A percentile compares a stretch with the other conserved stretches of the same genome.
These are phyloP conservation scores for Branchipolynoe longqiensis DNA, from an alignment of 2,888 invertebrate species.

Conservation along the genomic window DNA sequence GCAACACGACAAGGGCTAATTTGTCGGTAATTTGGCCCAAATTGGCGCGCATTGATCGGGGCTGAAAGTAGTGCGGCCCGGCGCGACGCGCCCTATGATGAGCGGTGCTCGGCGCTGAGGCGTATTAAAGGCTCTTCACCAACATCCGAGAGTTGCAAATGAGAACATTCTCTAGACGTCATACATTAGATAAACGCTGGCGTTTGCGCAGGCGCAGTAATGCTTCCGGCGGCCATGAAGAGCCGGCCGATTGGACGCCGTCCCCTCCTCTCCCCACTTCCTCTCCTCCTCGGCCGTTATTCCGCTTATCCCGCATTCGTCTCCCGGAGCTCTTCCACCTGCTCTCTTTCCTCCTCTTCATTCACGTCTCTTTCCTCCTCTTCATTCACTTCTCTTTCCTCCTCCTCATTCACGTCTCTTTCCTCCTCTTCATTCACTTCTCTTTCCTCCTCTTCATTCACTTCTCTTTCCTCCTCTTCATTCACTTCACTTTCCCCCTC, in stretches of 20 bases:
- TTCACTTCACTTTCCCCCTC: too few species aligned
- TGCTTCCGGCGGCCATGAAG: slow-evolving; percentile 33
- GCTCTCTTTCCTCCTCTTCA: too few species aligned
- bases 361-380: too few species aligned
- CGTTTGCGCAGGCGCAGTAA: slow-evolving; percentile 25
- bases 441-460: too few species aligned
- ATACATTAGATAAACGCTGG: slow-evolving; percentile 56
- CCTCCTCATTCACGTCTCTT: too few species aligned
- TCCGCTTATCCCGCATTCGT: neutral
- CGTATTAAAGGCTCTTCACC: slow-evolving; percentile 56
- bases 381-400: too few species aligned
- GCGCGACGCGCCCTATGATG: slow-evolving; percentile 44
- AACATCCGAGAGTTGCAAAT: slow-evolving; percentile 53
- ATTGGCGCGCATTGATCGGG: slow-evolving; percentile 53
- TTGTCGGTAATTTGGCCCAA: slow-evolving; percentile 57
- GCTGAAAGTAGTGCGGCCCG: slow-evolving; percentile 47
- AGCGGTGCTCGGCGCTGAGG: slow-evolving; percentile 52
- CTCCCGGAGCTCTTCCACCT: too few species aligned
- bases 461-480: too few species aligned
- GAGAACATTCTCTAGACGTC: slow-evolving; percentile 50
- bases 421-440: too few species aligned
- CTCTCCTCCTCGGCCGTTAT: neutral
- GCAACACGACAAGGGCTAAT: slow-evolving; percentile 56
- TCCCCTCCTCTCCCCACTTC: slow-evolving; percentile 3
- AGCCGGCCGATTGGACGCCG: slow-evolving; percentile 41